These are phyloP conservation scores for Monopis laevigella DNA, from an alignment of 2,888 invertebrate genomes.

Conservation along the genomic window DNA sequence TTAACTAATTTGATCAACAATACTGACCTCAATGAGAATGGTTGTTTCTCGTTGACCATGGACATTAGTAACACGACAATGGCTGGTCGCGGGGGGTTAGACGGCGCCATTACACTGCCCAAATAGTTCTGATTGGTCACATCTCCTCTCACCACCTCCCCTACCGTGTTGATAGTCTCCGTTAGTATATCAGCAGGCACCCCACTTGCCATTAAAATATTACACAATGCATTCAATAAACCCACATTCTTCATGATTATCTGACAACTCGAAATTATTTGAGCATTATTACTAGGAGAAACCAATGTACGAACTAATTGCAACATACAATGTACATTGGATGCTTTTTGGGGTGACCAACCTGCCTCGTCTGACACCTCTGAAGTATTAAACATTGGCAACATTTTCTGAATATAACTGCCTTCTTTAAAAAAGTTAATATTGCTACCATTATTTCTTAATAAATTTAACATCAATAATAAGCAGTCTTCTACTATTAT, in stretches of 20 bases:
- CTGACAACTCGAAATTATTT: constrained; percentile 85
- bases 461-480: constrained; percentile 88
- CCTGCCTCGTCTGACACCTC: constrained; percentile 76
- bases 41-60: constrained; percentile 98
- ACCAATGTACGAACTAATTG: constrained; percentile 91
- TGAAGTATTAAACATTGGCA: constrained; percentile 87
- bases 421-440: constrained; percentile 99
- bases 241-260: constrained; percentile 88
- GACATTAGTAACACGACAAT: constrained; percentile 96
- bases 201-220: constrained; percentile 94
- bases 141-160: constrained; percentile 93
- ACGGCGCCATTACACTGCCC: constrained; percentile 89
- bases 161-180: constrained; percentile 95
- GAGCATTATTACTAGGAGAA: constrained; percentile 91
- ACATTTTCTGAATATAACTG: constrained; percentile 89
- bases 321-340: constrained; percentile 92
- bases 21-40: constrained; percentile 71
- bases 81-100: constrained; percentile 92
- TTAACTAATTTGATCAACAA: constrained; percentile 1
- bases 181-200: constrained; percentile 96
- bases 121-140: constrained; percentile 91
- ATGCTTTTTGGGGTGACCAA: constrained; percentile 94
- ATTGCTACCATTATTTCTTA: constrained; percentile 96
- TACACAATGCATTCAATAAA: constrained; percentile 71
- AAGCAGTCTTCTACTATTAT: constrained; percentile 99